Evolutionary conservation across 1,140 invertebrate genomes (phyloP).

Genomic region (Drosophila sturtevanti): DNA sequence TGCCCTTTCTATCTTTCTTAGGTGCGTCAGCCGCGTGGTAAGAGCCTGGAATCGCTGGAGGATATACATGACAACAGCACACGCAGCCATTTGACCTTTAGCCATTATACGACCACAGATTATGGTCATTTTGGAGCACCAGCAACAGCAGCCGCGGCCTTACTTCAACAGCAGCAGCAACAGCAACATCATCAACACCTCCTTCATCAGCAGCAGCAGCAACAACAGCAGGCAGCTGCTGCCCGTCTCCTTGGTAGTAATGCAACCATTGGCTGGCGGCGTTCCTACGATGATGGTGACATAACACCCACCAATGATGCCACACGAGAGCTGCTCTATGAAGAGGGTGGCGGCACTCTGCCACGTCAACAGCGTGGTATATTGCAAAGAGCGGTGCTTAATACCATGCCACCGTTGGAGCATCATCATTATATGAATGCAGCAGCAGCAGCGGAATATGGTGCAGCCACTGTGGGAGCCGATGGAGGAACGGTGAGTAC

Average conservation of each 20-base stretch:
- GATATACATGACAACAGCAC: constrained; percentile 86
- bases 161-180: constrained; percentile 76
- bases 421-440: constrained; percentile 81
- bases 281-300: constrained; percentile 94
- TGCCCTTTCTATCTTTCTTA: constrained; percentile 28
- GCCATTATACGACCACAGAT: constrained; percentile 81
- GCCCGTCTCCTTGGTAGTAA: constrained; percentile 75
- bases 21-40: constrained; percentile 88
- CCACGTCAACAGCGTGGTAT: constrained; percentile 88
- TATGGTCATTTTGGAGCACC: constrained; percentile 83
- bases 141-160: constrained; percentile 82
- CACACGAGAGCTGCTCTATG: constrained; percentile 84
- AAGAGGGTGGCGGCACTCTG: constrained; percentile 89
- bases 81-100: constrained; percentile 85
- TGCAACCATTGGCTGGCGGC: constrained; percentile 86
- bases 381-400: constrained; percentile 74
- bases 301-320: constrained; percentile 93
- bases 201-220: constrained; percentile 52
- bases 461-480: constrained; percentile 58
- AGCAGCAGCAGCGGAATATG: constrained; percentile 76
- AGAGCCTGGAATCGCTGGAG: constrained; percentile 92
- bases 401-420: constrained; percentile 77
- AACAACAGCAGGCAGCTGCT: constrained; percentile 66
- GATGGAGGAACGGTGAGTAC: constrained; percentile 56
- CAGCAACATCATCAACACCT: constrained; percentile 82